A percentile compares a stretch with the other conserved stretches of the same genome.
Evolutionary conservation across 2,888 invertebrate genomes (phyloP).

Genomic region (Microdon myrmicae): DNA sequence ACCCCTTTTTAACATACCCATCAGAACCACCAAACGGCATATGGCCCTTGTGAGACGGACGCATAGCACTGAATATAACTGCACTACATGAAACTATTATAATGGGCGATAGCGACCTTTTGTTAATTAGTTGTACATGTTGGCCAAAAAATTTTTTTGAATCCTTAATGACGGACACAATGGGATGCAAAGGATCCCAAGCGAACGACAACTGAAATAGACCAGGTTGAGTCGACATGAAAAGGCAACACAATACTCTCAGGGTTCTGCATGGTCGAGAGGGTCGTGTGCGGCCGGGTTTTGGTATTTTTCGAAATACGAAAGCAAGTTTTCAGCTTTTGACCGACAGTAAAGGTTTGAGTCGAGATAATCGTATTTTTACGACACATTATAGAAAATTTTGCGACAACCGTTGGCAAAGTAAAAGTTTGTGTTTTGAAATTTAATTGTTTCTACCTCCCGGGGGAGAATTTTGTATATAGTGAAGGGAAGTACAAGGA

Average conservation of each 20-base stretch:
- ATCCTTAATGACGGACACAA: constrained; percentile 50
- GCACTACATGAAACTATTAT: constrained; percentile 40
- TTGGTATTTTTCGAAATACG: too few relatives aligned
- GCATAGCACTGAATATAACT: constrained; percentile 25
- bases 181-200: constrained; percentile 38
- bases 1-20: constrained; percentile 34
- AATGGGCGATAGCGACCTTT: constrained; percentile 49
- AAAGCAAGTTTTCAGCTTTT: constrained; percentile 44
- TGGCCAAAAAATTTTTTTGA: constrained; percentile 48
- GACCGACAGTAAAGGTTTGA: constrained; percentile 33
- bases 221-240: too few relatives aligned
- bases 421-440: constrained; percentile 48
- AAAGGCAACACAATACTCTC: too few relatives aligned
- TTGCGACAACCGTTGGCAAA: constrained; percentile 48
- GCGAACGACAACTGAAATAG: constrained; percentile 32
- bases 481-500: too few relatives aligned
- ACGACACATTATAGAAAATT: constrained; percentile 50
- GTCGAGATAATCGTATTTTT: constrained; percentile 49
- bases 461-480: constrained; percentile 31
- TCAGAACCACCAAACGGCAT: too few relatives aligned
- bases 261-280: too few relatives aligned
- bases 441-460: constrained; percentile 51
- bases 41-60: too few relatives aligned
- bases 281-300: too few relatives aligned
- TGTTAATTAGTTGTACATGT: constrained; percentile 52